phyloP scores from a whole-genome alignment of 1,140 invertebrate genomes.

The Condylostylus longicornis region DNA sequence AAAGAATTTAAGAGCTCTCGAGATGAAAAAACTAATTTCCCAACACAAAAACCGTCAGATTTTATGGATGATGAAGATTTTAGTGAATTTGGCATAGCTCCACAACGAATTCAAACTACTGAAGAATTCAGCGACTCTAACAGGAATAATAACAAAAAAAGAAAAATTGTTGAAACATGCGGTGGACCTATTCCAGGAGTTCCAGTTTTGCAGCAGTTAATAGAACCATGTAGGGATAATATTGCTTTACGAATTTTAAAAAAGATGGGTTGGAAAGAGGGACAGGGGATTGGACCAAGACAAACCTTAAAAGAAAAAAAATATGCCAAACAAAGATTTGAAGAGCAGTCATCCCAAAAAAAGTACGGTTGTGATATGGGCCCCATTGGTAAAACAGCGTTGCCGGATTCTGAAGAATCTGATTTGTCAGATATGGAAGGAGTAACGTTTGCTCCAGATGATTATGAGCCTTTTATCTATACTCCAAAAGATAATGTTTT shows the following conservation, averaged over 20 bases:
- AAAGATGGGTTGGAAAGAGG: slow-evolving; percentile 80
- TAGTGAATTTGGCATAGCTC: slow-evolving; percentile 89
- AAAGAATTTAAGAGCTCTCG: slow-evolving; percentile 82
- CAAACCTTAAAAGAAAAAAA: slow-evolving; percentile 39
- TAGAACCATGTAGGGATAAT: slow-evolving; percentile 71
- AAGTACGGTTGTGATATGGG: slow-evolving; percentile 20
- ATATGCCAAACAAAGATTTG: slow-evolving; percentile 16
- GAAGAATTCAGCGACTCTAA: slow-evolving; percentile 47
- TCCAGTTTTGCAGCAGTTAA: slow-evolving; percentile 61
- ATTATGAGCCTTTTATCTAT: slow-evolving; percentile 55
- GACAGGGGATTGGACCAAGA: slow-evolving; percentile 75
- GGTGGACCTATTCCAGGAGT: slow-evolving; percentile 61
- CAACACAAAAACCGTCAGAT: slow-evolving; percentile 62
- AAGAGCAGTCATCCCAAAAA: too few relatives aligned
- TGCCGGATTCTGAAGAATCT: neutral
- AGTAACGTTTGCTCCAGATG: slow-evolving; percentile 70
- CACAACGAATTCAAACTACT: slow-evolving; percentile 62
- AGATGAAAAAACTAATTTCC: slow-evolving; percentile 41
- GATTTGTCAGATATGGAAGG: slow-evolving; percentile 42
- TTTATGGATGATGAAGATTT: slow-evolving; percentile 99
- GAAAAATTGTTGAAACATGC: slow-evolving; percentile 32
- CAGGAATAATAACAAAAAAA: slow-evolving; percentile 24
- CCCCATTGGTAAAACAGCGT: neutral
- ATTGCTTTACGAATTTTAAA: slow-evolving; percentile 73
- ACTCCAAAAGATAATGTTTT: slow-evolving; percentile 66